phyloP scores from a whole-genome alignment of 2,888 invertebrate species.

The Acronicta leporina region DNA sequence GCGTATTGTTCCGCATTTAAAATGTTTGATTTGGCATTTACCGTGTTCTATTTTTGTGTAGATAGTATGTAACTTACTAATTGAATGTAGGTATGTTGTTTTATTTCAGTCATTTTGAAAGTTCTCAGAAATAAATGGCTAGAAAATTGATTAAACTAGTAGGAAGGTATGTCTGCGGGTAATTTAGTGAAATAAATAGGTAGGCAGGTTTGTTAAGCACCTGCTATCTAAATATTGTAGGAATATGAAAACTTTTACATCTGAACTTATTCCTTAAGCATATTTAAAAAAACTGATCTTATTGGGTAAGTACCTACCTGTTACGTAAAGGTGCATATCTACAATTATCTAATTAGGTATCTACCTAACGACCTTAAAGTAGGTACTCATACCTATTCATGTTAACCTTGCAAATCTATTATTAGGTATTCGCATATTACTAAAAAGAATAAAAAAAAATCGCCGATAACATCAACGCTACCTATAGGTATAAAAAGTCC shows the following conservation, averaged over 20 bases:
- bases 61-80: constrained; percentile 8
- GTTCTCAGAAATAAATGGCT: background rate
- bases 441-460: constrained; percentile 8
- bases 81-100: background rate
- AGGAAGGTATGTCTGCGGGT: too few species aligned
- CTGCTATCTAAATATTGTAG: background rate
- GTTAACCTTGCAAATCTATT: background rate
- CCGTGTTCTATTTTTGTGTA: constrained; percentile 51
- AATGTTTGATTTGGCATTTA: constrained; percentile 63
- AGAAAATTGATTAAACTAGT: background rate
- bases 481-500: constrained; percentile 21
- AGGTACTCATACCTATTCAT: too few species aligned
- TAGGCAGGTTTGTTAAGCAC: too few species aligned
- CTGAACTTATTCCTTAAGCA: too few species aligned
- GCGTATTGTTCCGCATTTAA: constrained; percentile 71
- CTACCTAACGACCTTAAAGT: background rate
- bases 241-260: too few species aligned
- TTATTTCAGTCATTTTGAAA: background rate
- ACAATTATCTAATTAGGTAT: too few species aligned
- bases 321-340: too few species aligned
- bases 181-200: background rate
- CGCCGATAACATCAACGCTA: constrained; percentile 29
- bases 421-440: background rate
- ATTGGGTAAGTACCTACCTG: too few species aligned
- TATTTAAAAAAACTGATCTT: too few species aligned